Conservation (phyloP, 2,113 vertebrate species). For the Budorcas taxicolor region DNA sequence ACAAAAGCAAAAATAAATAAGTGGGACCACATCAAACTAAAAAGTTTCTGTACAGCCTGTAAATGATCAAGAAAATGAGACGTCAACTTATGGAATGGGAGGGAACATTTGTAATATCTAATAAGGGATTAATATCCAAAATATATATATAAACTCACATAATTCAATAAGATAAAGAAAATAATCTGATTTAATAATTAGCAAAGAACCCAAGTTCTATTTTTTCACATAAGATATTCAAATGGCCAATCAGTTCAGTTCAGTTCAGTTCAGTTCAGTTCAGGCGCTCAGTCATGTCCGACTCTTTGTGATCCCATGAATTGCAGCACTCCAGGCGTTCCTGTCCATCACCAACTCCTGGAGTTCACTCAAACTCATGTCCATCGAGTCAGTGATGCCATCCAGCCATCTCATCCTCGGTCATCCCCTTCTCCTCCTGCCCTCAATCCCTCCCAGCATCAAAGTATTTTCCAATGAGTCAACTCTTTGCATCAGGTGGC, state of each 20-base stretch:
- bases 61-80: not conserved
- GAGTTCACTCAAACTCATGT: too few species aligned
- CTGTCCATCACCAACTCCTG: too few species aligned
- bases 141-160: not conserved
- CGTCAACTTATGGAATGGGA: not conserved
- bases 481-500: too few species aligned
- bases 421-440: too few species aligned
- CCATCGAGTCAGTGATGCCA: too few species aligned
- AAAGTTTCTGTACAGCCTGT: not conserved
- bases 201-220: not conserved
- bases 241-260: not conserved
- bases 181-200: not conserved
- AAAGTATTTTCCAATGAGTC: too few species aligned
- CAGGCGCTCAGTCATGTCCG: accelerated
- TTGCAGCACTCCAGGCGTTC: too few species aligned
- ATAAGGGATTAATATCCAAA: not conserved
- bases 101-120: not conserved
- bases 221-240: not conserved
- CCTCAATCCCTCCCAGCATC: too few species aligned
- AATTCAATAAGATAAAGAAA: not conserved
- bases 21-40: not conserved
- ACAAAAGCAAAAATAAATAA: not conserved
- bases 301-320: too few species aligned
- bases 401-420: too few species aligned
- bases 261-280: too few species aligned